phyloP scores from a whole-genome alignment of 1,140 invertebrate genomes.

The Drosophila lowei region DNA sequence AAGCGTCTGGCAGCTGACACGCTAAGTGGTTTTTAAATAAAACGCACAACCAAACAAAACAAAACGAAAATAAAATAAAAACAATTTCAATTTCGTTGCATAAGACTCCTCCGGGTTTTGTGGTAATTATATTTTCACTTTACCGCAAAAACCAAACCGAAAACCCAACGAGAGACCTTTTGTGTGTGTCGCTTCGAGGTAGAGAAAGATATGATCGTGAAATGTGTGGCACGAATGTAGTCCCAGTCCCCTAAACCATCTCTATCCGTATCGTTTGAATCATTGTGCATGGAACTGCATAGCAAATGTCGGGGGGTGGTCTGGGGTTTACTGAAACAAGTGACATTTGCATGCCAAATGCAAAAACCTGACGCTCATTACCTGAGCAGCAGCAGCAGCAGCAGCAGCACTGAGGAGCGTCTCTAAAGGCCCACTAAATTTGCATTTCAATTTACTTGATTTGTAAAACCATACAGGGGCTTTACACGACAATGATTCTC shows the following conservation, averaged over 20 bases:
- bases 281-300: conserved; percentile 55
- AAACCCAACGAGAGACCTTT: conserved; percentile 35
- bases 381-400: too few relatives aligned
- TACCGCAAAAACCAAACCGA: conserved; percentile 35
- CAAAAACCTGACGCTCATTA: conserved; percentile 23
- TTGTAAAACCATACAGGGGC: conserved; percentile 12
- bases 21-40: conserved; percentile 45
- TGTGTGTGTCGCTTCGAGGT: conserved; percentile 14
- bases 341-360: conserved; percentile 78
- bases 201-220: conserved; percentile 61
- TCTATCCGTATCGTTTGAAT: conserved; percentile 55
- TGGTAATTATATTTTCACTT: conserved; percentile 62
- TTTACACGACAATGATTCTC: too few relatives aligned
- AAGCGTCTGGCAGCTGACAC: conserved; percentile 19
- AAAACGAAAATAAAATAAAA: conserved; percentile 15
- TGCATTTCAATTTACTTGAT: conserved; percentile 51
- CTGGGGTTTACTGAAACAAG: conserved; percentile 44
- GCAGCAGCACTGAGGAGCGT: conserved; percentile 24
- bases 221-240: conserved; percentile 54
- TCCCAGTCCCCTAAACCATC: conserved; percentile 2
- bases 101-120: conserved; percentile 22
- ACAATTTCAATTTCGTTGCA: conserved; percentile 46
- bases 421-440: conserved; percentile 64
- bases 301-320: not conserved
- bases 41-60: not conserved